Evolutionary conservation across 2,797 vertebrate species (phyloP).

Genomic region (Bradypodion ventrale): DNA sequence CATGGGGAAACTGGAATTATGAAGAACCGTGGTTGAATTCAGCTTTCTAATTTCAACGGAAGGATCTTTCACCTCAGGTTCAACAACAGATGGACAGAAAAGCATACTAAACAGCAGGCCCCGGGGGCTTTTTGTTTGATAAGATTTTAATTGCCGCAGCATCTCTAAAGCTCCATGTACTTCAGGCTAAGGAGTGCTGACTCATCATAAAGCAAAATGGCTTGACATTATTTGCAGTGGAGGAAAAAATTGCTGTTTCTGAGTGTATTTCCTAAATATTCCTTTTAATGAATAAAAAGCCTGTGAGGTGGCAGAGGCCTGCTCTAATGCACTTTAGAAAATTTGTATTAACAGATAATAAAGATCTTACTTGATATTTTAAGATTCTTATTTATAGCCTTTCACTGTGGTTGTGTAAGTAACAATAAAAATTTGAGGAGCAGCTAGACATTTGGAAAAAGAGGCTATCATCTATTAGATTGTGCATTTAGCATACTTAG

Average conservation of each 20-base stretch:
- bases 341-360: background rate
- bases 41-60: constrained; percentile 6
- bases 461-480: background rate
- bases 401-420: constrained; percentile 10
- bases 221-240: constrained; percentile 57
- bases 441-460: background rate
- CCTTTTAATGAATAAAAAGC: background rate
- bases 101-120: constrained; percentile 45
- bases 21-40: background rate
- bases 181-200: constrained; percentile 62
- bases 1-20: no score
- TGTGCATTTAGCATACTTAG: background rate
- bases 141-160: constrained; percentile 62
- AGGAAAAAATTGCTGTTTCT: constrained; percentile 49
- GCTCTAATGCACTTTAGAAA: background rate
- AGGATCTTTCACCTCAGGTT: constrained; percentile 23
- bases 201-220: constrained; percentile 64
- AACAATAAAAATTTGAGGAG: background rate
- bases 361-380: constrained; percentile 18
- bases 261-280: background rate
- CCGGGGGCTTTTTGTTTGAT: constrained; percentile 57
- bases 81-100: constrained; percentile 47
- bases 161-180: constrained; percentile 57
- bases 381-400: constrained; percentile 14
- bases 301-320: constrained; percentile 29